Evolutionary conservation across 2,113 vertebrate genomes (phyloP), one percentile per base, ranked within the genome.

Genomic region (Ammodramus savannarum): DNA sequence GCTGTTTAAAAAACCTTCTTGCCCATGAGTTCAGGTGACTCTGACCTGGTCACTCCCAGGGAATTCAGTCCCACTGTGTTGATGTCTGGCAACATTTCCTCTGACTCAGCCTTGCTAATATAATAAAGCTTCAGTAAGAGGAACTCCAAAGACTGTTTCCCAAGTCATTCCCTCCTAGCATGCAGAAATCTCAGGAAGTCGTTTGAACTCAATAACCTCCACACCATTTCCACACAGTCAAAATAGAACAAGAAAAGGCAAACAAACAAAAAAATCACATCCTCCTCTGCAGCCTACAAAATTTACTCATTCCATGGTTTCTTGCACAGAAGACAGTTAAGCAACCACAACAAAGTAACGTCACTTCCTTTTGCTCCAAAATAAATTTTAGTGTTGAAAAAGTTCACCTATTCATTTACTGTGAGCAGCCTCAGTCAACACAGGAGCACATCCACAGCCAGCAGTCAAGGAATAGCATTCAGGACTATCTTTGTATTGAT

Each of bases 141-240:
- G 21, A 94, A 32, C 43, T 85, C 59, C 59, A 65, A 86, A 62
- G 65, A 10, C 25, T 48, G 29, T 54, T 93, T 94, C 43, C 81
- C 59, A 69, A 39, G 49, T 55, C 41, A 9, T 75, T 94, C 75
- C 44, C 59, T 88, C 46, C 43, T 16, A 75, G 75, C 48, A 31
- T 0, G 1, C 38, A 76, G 48, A 85, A 88, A 80, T 76, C 31
- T 79, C 82, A 85, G 85, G 85, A 96, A 96, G 71, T 91, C 3
- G 17, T 94, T 93, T 85, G 66, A 88, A 85, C 51, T 63, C 63
- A 77, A 89, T 44, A 90, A 83, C n/a, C 78, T 86, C 67, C 85
- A 83, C 9, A 8, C 36, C 59, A 63, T 38, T 95, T 95, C 75
- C 61, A 94, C 25, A n/a, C 38, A 54, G 82, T 23, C 2, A 6